Evolutionary conservation across 2,888 invertebrate species (phyloP).

Genomic region (Sympetrum striolatum): DNA sequence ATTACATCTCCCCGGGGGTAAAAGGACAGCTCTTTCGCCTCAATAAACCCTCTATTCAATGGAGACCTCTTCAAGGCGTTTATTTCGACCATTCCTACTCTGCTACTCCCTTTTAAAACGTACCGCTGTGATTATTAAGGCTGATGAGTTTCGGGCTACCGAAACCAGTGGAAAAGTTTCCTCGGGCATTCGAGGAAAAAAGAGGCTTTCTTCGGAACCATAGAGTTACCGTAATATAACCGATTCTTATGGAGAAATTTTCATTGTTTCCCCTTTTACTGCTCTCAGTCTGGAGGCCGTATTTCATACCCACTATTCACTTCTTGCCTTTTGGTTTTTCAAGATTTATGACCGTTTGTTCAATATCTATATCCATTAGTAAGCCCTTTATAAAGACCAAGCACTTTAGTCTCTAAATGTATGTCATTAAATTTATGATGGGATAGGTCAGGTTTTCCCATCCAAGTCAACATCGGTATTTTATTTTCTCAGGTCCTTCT

Average conservation of each 20-base stretch:
- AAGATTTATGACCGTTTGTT: too few species aligned
- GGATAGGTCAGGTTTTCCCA: too few species aligned
- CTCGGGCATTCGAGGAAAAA: background rate
- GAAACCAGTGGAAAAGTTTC: background rate
- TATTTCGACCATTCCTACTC: background rate
- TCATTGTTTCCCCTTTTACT: slow-evolving; percentile 2
- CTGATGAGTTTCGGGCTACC: background rate
- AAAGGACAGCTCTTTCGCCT: background rate
- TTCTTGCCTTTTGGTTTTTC: too few species aligned
- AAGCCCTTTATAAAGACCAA: too few species aligned
- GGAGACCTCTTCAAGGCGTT: background rate
- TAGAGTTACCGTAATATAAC: background rate
- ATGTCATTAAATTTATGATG: too few species aligned
- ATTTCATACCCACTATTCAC: background rate
- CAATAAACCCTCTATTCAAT: background rate
- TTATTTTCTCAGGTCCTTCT: too few species aligned
- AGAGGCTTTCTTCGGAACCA: background rate
- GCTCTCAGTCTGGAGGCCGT: background rate
- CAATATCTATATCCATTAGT: too few species aligned
- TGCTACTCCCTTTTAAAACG: background rate
- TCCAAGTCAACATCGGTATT: too few species aligned
- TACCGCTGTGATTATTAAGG: slow-evolving; percentile 21
- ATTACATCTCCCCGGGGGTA: background rate
- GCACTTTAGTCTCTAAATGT: too few species aligned
- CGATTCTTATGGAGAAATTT: background rate